Evolutionary conservation across 2,888 invertebrate genomes (phyloP).

Genomic region (Lordiphosa andalusiaca): DNA sequence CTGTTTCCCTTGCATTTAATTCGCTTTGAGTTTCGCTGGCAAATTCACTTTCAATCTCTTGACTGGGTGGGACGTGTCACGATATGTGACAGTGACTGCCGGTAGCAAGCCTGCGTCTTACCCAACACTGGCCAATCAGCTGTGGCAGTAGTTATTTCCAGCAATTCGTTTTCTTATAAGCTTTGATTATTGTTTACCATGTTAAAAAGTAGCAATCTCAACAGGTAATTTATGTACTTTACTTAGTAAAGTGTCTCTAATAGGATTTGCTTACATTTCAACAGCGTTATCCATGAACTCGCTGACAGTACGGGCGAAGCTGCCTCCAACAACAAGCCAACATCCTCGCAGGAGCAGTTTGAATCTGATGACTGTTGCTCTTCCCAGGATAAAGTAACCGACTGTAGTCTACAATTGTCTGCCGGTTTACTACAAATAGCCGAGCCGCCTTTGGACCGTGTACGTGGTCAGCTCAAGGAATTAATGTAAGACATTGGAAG

Average conservation of each 20-base stretch:
- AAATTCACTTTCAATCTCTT: too few species aligned
- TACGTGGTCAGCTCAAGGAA: slow-evolving; percentile 75
- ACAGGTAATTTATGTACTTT: slow-evolving; percentile 52
- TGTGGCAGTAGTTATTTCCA: slow-evolving; percentile 2
- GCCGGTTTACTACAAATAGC: slow-evolving; percentile 71
- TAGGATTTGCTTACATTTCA: background rate
- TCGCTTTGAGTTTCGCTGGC: too few species aligned
- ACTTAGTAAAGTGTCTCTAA: background rate
- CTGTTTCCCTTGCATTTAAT: too few species aligned
- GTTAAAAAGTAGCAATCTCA: slow-evolving; percentile 72
- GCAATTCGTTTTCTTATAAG: slow-evolving; percentile 14
- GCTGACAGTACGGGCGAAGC: slow-evolving; percentile 18
- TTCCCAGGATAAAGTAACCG: slow-evolving; percentile 12
- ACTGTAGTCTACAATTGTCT: slow-evolving; percentile 67
- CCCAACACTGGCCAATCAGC: slow-evolving; percentile 15
- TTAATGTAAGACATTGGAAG: slow-evolving; percentile 64
- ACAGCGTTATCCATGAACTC: slow-evolving; percentile 50
- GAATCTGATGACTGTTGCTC: slow-evolving; percentile 2
- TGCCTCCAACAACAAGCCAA: slow-evolving; percentile 5
- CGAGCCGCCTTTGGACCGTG: slow-evolving; percentile 72
- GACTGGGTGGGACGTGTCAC: background rate
- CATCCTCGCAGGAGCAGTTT: too few species aligned
- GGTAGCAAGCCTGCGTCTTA: background rate
- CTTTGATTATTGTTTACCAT: slow-evolving; percentile 38
- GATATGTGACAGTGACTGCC: background rate